phyloP scores from a whole-genome alignment of 2,113 vertebrate genomes.

The Oreochromis niloticus region DNA sequence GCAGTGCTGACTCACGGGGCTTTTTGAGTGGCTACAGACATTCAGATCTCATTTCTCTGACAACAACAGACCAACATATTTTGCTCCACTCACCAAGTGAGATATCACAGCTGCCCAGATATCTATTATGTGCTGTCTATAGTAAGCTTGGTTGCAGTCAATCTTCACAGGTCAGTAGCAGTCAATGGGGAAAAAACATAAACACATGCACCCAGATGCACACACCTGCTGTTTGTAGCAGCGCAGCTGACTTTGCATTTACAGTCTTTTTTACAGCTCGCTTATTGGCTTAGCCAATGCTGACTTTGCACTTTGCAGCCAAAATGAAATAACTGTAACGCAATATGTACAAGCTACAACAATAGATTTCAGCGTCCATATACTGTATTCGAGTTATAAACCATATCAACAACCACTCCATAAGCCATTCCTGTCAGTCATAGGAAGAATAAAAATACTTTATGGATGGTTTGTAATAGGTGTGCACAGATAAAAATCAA shows the following conservation, averaged over 20 bases:
- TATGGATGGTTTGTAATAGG: not conserved
- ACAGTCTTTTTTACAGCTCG: not conserved
- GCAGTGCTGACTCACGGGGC: not conserved
- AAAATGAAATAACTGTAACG: conserved; percentile 12
- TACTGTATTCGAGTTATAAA: not conserved
- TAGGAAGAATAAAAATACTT: not conserved
- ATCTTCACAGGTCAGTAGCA: not conserved
- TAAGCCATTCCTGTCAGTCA: not conserved
- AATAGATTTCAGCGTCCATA: not conserved
- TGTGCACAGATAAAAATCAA: not conserved
- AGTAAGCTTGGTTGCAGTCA: not conserved
- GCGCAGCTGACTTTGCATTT: conserved; percentile 1
- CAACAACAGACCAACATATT: not conserved
- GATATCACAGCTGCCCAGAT: not conserved
- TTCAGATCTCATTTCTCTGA: not conserved
- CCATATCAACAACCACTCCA: not conserved
- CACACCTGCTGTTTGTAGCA: not conserved
- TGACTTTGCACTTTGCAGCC: conserved; percentile 17
- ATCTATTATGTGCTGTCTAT: not conserved
- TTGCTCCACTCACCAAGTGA: not conserved
- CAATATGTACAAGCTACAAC: not conserved
- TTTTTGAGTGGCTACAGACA: not conserved
- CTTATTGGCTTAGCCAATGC: conserved; percentile 11
- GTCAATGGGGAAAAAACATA: not conserved
- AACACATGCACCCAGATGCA: not conserved